Evolutionary conservation across 2,888 invertebrate genomes (phyloP).

Genomic region (Scrobipalpa costella): DNA sequence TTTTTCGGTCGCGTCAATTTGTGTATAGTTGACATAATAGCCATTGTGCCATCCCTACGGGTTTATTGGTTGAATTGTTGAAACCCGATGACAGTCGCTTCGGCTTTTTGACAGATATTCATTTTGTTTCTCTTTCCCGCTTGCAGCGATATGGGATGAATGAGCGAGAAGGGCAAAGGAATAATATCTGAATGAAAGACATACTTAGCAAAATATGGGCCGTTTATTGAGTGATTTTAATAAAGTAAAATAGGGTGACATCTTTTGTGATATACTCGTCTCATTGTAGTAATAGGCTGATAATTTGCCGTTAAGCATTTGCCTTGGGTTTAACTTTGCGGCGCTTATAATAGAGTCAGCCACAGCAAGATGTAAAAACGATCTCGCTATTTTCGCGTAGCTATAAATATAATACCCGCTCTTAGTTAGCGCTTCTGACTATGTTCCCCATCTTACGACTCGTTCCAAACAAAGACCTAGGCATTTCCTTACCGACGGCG

Average conservation of each 20-base stretch:
- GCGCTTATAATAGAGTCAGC: not conserved
- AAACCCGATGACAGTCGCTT: slow-evolving; percentile 73
- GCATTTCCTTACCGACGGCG: no score
- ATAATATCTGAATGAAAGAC: slow-evolving; percentile 55
- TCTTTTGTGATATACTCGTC: slow-evolving; percentile 51
- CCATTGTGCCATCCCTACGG: slow-evolving; percentile 71
- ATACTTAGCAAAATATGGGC: slow-evolving; percentile 59
- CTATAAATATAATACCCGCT: no score
- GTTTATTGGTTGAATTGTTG: slow-evolving; percentile 78
- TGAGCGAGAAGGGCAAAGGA: slow-evolving; percentile 37
- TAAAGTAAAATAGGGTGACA: slow-evolving; percentile 68
- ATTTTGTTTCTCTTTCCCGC: slow-evolving; percentile 47
- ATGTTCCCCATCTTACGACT: no score
- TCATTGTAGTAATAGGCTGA: slow-evolving; percentile 54
- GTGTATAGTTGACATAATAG: slow-evolving; percentile 81
- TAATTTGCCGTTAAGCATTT: slow-evolving; percentile 36
- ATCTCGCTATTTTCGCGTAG: not conserved
- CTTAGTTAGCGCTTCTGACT: no score
- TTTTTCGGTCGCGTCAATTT: slow-evolving; percentile 78
- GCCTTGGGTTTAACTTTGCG: not conserved
- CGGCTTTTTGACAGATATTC: slow-evolving; percentile 60
- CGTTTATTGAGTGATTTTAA: slow-evolving; percentile 56
- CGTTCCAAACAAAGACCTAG: no score
- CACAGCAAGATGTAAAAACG: not conserved
- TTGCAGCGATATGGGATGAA: not conserved